Base-by-base conservation (phyloP, 2,888 invertebrate genomes). In the Agriopis leucophaearia region DNA sequence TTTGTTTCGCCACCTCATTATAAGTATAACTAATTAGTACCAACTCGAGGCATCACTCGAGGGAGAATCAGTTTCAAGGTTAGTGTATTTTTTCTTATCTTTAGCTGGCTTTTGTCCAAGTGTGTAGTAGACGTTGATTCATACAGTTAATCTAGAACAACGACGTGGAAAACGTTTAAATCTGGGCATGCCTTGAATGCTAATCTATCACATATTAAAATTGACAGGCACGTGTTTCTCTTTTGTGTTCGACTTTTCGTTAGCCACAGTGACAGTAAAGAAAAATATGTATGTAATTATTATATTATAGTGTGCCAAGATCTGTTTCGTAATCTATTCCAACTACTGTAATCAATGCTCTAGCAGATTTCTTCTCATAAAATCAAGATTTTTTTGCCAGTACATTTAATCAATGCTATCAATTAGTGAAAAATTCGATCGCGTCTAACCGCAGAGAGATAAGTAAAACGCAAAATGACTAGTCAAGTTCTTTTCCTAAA, bases 101-200 rank as follows among this genome's bases (percentile, higher is more conserved):
- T 79, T 74, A 68, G 64, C 78, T 90, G 90, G 90, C 88, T 68
- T 58, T 36, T 45, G 64, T 82, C 90, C 90, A 90, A 84, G 78
- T 76, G 79, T 79, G 78, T 78, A 74, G 76, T 79, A 79, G 81
- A 78, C 85, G 84, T 85, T 88, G 88, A 89, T 87, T 88, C 88
- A 88, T 80, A 70, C 72, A 63, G 63, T 36, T 50, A 72, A 73
- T 74, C 4, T 27, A 5, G 73, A 77, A 71, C 69, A 74, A 69
- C 69, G 71, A 72, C 75, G 74, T 59, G 16, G 40, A 55, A 63
- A 47, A 36, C 18, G 60, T 58, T 12, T 5, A 27, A 27, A 5
- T 27, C 40, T 54, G 45, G 15, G 12, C n/a, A 10, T 45, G 57
- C n/a, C 38, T n/a, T n/a, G n/a, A n/a, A 27, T 15, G 8, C 18